Evolutionary conservation across 2,888 invertebrate species (phyloP), one percentile per base, ranked within the genome.

Genomic region (Drosophila maculinotata): DNA sequence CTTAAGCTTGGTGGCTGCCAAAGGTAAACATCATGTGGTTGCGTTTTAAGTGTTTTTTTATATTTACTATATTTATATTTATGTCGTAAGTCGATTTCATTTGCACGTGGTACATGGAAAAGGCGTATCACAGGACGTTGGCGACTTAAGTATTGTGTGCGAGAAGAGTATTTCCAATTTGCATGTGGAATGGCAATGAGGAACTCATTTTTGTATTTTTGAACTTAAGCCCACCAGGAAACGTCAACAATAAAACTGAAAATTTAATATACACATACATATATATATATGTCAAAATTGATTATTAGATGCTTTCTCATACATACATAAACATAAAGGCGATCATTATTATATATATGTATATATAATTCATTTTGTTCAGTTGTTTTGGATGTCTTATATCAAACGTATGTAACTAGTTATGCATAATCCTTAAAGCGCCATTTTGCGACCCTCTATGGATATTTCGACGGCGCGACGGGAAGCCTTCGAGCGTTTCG

Each of bases 361-460:
- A 36, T 66, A 68, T 64, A 62, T 47, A 42, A 38, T 49, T 52
- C 7, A 54, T 53, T 79, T 71, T 76, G 59, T 69, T 84, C 79
- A 66, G 30, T 59, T 45, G 38, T 56, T 51, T 47, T 23, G 26
- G 36, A 36, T 57, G 36, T 15, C n/a, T 35, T 36, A n/a, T 45
- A 44, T 48, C 33, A 63, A 54, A 42, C 33, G 15, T 33, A 26
- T 49, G 28, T 51, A 49, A 47, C 45, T 69, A 47, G 45, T 23
- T 31, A 35, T 31, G 14, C 36, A 10, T n/a, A 52, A 44, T 48
- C 17, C 54, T 93, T 94, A 98, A 69, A 99, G 94, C 79, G 97
- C 95, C 98, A 99, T 98, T 93, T 97, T 97, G 87, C 98, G 94
- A 20, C 99, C 99, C 92, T 99, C 98, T 79, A 99, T 97, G 65